Conservation (phyloP, 1,140 invertebrate species). For the Aphidius gifuensis region DNA sequence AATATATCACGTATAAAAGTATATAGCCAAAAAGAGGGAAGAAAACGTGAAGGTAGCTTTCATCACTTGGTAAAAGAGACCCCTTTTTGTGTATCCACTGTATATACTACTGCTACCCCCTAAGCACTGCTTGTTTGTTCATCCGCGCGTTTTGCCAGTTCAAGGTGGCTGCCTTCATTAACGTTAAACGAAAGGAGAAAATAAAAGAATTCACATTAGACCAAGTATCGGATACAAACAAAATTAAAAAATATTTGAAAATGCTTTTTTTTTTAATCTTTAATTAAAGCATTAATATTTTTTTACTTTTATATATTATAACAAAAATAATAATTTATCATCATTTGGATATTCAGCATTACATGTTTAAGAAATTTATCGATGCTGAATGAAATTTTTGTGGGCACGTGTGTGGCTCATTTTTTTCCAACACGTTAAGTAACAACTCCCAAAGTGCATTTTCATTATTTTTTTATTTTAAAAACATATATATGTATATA, state of each 20-base stretch:
- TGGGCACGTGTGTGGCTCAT: slow-evolving; percentile 7
- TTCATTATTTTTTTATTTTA: too few relatives aligned
- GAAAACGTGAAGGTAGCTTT: slow-evolving; percentile 39
- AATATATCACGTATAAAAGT: slow-evolving; percentile 6
- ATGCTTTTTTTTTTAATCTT: too few relatives aligned
- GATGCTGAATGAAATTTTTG: too few relatives aligned
- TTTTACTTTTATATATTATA: too few relatives aligned
- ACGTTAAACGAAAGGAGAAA: slow-evolving; percentile 33
- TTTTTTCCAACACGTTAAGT: slow-evolving; percentile 10
- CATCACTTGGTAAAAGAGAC: slow-evolving; percentile 40
- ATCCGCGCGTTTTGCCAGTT: slow-evolving; percentile 49
- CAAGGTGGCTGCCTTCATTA: slow-evolving; percentile 55
- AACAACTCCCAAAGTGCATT: slow-evolving; percentile 4
- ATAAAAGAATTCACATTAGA: too few relatives aligned
- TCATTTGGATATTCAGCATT: background rate
- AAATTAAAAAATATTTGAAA: too few relatives aligned
- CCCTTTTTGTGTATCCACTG: slow-evolving; percentile 46
- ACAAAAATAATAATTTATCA: too few relatives aligned
- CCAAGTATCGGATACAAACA: too few relatives aligned
- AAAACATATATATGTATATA: background rate
- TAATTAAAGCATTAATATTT: too few relatives aligned
- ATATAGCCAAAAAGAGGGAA: slow-evolving; percentile 26
- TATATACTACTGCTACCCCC: slow-evolving; percentile 26
- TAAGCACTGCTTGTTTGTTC: slow-evolving; percentile 38
- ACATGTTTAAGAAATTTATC: too few relatives aligned